A percentile compares a stretch with the other conserved stretches of the same genome.
These are phyloP conservation scores for Drosophila melanosoma DNA, from an alignment of 2,888 invertebrate genomes.

Conservation along the genomic window DNA sequence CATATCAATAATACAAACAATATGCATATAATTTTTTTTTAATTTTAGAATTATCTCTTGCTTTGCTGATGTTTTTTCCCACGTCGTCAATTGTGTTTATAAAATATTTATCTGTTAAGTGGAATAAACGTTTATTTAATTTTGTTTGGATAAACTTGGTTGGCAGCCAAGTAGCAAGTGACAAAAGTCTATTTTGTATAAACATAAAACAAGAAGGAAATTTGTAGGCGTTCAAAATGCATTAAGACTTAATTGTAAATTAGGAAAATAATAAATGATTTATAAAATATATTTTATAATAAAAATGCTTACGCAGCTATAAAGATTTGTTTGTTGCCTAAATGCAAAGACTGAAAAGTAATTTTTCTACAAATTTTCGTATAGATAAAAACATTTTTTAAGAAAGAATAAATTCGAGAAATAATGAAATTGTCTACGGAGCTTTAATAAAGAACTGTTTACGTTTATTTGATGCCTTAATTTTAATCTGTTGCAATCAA, in stretches of 20 bases:
- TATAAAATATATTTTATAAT: background rate
- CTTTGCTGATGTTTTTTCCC: slow-evolving; percentile 61
- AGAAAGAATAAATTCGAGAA: background rate
- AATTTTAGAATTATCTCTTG: slow-evolving; percentile 6
- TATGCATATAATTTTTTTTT: slow-evolving; percentile 13
- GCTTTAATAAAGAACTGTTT: background rate
- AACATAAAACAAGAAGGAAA: background rate
- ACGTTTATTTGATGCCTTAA: background rate
- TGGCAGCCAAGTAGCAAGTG: slow-evolving; percentile 24
- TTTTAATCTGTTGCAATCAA: background rate
- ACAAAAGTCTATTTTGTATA: slow-evolving; percentile 10
- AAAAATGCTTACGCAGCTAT: background rate
- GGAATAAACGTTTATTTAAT: slow-evolving; percentile 31
- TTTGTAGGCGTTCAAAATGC: background rate
- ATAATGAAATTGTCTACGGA: background rate
- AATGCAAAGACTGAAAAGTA: background rate
- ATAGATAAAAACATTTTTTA: background rate
- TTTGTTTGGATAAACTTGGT: slow-evolving; percentile 38
- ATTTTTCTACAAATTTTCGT: background rate
- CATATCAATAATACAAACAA: slow-evolving; percentile 27
- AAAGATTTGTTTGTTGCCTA: background rate
- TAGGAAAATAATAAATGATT: background rate
- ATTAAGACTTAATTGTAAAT: background rate
- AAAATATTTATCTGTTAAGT: slow-evolving; percentile 53
- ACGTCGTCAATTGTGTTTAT: slow-evolving; percentile 67